phyloP scores from a whole-genome alignment of 1,140 invertebrate genomes.

The Helicoverpa zea region DNA sequence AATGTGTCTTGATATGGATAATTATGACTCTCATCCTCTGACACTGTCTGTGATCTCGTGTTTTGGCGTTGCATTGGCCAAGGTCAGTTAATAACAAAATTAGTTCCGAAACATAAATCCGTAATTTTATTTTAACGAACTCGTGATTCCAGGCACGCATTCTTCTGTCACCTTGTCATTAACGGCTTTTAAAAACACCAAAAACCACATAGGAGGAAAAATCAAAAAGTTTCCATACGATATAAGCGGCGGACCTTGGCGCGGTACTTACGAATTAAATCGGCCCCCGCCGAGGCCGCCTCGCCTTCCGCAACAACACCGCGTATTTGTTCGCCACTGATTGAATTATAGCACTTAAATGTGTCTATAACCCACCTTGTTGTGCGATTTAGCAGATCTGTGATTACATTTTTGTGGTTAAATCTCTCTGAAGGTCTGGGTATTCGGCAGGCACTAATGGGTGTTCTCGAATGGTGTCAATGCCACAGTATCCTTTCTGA shows the following conservation, averaged over 20 bases:
- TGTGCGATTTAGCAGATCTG: slow-evolving; percentile 24
- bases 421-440: neutral
- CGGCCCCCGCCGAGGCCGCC: slow-evolving; percentile 70
- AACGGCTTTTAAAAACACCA: slow-evolving; percentile 24
- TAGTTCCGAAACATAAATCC: neutral
- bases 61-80: slow-evolving; percentile 15
- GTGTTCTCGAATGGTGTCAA: slow-evolving; percentile 19
- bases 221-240: slow-evolving; percentile 53
- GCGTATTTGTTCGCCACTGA: slow-evolving; percentile 55
- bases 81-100: neutral
- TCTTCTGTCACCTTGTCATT: slow-evolving; percentile 42
- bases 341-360: slow-evolving; percentile 62
- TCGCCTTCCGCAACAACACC: slow-evolving; percentile 56
- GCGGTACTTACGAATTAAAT: slow-evolving; percentile 71
- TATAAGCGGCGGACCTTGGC: slow-evolving; percentile 68
- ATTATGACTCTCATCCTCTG: neutral
- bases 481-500: slow-evolving; percentile 28
- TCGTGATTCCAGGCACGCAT: slow-evolving; percentile 19
- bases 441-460: slow-evolving; percentile 9
- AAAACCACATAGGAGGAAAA: slow-evolving; percentile 48
- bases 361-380: slow-evolving; percentile 59
- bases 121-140: neutral
- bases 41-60: neutral
- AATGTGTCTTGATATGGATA: neutral
- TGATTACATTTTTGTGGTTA: neutral